Conservation (phyloP, 1,140 invertebrate genomes). For the Chironomus striatipennis region DNA sequence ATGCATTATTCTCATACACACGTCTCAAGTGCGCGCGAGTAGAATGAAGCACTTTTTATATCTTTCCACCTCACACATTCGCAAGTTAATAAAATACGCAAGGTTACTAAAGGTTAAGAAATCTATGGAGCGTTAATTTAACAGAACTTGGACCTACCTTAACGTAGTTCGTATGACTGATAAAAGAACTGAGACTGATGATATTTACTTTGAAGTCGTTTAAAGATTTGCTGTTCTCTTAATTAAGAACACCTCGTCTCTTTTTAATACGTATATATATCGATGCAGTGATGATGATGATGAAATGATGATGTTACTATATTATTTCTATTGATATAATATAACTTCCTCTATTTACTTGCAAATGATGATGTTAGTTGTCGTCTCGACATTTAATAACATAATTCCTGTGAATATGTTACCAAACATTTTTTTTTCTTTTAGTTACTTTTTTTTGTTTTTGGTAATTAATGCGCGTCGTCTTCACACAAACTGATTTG, state of each 20-base stretch:
- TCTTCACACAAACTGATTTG: too few relatives aligned
- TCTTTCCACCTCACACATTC: not conserved
- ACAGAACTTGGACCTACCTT: slow-evolving; percentile 6
- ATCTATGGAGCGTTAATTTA: not conserved
- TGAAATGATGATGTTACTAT: not conserved
- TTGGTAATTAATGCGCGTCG: not conserved
- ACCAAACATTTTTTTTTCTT: not conserved
- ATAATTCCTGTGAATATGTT: slow-evolving; percentile 20
- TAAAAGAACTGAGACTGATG: not conserved
- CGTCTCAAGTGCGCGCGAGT: not conserved
- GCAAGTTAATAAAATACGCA: not conserved
- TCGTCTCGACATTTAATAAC: slow-evolving; percentile 1
- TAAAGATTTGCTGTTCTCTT: not conserved
- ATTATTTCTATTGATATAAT: not conserved
- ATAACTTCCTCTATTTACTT: slow-evolving; percentile 8
- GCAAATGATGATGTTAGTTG: not conserved
- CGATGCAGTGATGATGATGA: not conserved
- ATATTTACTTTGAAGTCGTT: not conserved
- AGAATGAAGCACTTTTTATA: not conserved
- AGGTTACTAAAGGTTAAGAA: slow-evolving; percentile 20
- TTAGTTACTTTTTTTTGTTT: not conserved
- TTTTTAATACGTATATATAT: too few relatives aligned
- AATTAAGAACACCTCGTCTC: not conserved
- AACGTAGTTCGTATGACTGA: not conserved
- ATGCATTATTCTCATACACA: not conserved